These are phyloP conservation scores for Micromesistius poutassou DNA, from an alignment of 2,797 vertebrate genomes.

Conservation along the genomic window DNA sequence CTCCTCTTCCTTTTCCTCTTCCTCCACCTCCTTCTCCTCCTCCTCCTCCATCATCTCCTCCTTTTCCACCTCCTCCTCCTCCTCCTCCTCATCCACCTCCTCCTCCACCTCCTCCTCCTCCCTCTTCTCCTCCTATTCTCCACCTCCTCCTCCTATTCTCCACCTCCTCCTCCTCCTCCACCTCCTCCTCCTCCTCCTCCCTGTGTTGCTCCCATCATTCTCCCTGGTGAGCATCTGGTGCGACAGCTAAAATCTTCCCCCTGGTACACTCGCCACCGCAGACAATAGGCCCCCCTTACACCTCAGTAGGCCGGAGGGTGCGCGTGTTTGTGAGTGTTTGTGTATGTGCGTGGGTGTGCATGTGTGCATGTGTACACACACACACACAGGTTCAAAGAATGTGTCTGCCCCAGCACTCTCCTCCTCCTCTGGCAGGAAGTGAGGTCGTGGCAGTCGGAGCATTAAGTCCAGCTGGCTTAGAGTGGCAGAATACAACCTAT, in stretches of 20 bases:
- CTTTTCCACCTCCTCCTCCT: too few species aligned
- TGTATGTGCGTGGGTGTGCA: slow-evolving; percentile 5
- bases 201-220: slow-evolving; percentile 56
- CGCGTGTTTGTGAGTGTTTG: slow-evolving; percentile 6
- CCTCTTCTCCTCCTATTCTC: too few species aligned
- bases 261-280: slow-evolving; percentile 74
- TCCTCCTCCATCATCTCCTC: too few species aligned
- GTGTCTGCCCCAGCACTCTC: slow-evolving; percentile 87
- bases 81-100: too few species aligned
- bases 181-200: not conserved
- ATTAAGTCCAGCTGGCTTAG: slow-evolving; percentile 74
- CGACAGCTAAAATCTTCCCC: slow-evolving; percentile 92
- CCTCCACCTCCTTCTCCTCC: too few species aligned
- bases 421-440: slow-evolving; percentile 82
- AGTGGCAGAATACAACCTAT: slow-evolving; percentile 63
- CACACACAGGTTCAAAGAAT: slow-evolving; percentile 69
- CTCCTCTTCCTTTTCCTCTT: too few species aligned
- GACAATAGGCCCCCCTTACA: slow-evolving; percentile 85
- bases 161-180: not conserved
- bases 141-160: too few species aligned
- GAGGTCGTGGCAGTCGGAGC: slow-evolving; percentile 71
- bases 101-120: too few species aligned
- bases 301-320: slow-evolving; percentile 71
- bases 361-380: not conserved
- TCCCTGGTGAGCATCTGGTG: slow-evolving; percentile 78